These are phyloP conservation scores for Slavum lentiscoides DNA, from an alignment of 2,888 invertebrate species.

Conservation along the genomic window DNA sequence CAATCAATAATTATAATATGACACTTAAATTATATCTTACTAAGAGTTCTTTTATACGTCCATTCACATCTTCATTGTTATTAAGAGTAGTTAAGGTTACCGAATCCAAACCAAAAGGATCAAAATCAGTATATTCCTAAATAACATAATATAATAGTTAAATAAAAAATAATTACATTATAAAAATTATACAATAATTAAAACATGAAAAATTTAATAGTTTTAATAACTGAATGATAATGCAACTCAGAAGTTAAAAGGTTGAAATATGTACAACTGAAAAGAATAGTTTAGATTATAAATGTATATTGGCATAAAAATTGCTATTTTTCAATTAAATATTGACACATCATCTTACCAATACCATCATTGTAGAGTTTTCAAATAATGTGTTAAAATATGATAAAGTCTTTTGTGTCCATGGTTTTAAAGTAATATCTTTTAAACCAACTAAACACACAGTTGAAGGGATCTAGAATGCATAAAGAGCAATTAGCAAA, in stretches of 20 bases:
- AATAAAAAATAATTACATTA: neutral
- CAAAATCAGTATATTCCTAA: slow-evolving; percentile 33
- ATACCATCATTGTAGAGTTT: slow-evolving; percentile 40
- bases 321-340: neutral
- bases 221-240: no score
- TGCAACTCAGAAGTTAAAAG: no score
- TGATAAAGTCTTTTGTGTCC: neutral
- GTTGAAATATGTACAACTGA: no score
- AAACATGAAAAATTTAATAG: no score
- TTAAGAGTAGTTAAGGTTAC: slow-evolving; percentile 34
- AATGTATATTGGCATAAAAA: no score
- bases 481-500: neutral
- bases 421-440: slow-evolving; percentile 29
- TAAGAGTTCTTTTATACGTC: slow-evolving; percentile 18
- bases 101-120: slow-evolving; percentile 42
- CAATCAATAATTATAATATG: no score
- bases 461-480: slow-evolving; percentile 42
- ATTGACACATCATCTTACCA: slow-evolving; percentile 18
- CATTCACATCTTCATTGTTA: slow-evolving; percentile 42
- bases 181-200: neutral
- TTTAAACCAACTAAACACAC: slow-evolving; percentile 44
- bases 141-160: slow-evolving; percentile 13
- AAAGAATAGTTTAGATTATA: no score
- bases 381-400: slow-evolving; percentile 32
- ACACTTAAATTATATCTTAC: slow-evolving; percentile 26